phyloP scores from a whole-genome alignment of 2,797 vertebrate species.

The Pseudocheirus occidentalis region DNA sequence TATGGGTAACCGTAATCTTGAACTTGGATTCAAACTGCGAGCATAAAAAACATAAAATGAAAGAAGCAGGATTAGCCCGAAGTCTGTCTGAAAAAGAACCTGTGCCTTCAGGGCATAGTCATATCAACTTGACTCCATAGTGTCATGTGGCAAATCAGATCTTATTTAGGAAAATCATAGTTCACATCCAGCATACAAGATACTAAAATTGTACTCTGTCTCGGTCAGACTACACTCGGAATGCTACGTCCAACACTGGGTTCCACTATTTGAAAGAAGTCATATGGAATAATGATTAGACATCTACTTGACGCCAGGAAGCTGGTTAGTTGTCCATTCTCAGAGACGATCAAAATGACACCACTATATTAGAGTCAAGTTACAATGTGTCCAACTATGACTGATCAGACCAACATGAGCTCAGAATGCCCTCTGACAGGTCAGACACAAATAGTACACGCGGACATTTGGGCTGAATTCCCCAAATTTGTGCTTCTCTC shows the following conservation, averaged over 20 bases:
- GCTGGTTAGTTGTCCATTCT: no score
- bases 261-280: neutral
- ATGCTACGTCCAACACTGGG: neutral
- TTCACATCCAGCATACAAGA: neutral
- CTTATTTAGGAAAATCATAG: neutral
- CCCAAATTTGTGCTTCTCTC: no score
- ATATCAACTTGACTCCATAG: neutral
- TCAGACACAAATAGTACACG: no score
- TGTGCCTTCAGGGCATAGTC: neutral
- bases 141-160: neutral
- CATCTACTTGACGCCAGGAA: neutral
- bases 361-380: no score
- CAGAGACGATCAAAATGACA: no score
- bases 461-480: no score
- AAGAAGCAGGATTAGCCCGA: neutral
- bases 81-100: neutral
- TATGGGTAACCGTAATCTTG: neutral
- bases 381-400: no score
- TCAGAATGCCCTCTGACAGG: no score
- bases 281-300: neutral
- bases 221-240: neutral
- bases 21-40: neutral
- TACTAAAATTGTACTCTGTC: neutral
- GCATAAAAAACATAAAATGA: neutral
- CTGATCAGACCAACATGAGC: no score